phyloP scores from a whole-genome alignment of 2,888 invertebrate species.

The Thereva unica region DNA sequence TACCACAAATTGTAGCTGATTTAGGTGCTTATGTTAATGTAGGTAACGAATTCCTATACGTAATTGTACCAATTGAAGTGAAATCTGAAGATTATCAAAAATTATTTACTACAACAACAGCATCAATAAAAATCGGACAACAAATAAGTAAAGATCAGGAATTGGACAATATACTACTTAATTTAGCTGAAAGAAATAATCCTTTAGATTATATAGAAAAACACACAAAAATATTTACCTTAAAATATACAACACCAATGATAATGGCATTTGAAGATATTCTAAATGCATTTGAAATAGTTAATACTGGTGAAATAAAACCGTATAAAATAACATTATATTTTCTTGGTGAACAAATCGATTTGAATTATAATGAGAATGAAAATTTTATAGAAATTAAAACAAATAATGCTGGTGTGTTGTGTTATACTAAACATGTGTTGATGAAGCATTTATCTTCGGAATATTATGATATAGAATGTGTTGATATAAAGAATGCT shows the following conservation, averaged over 20 bases:
- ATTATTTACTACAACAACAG: constrained; percentile 28
- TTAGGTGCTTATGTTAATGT: constrained; percentile 32
- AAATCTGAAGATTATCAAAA: constrained; percentile 11
- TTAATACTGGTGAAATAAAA: background rate
- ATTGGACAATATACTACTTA: constrained; percentile 1
- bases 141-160: constrained; percentile 1
- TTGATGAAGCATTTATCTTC: constrained; percentile 7
- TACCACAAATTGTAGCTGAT: constrained; percentile 34
- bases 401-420: constrained; percentile 33
- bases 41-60: constrained; percentile 33
- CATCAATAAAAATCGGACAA: background rate
- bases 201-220: background rate
- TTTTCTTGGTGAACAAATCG: constrained; percentile 32
- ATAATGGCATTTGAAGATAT: constrained; percentile 31
- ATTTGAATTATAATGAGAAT: constrained; percentile 30
- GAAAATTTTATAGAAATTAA: constrained; percentile 35
- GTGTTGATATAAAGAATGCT: background rate
- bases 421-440: constrained; percentile 35
- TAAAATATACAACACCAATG: constrained; percentile 35
- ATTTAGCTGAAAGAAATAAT: constrained; percentile 7
- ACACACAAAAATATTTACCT: constrained; percentile 3
- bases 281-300: constrained; percentile 13
- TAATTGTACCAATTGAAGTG: constrained; percentile 29
- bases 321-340: constrained; percentile 18
- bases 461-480: constrained; percentile 24